phyloP scores from a whole-genome alignment of 2,797 vertebrate genomes.

The Sebastolobus altivelis region DNA sequence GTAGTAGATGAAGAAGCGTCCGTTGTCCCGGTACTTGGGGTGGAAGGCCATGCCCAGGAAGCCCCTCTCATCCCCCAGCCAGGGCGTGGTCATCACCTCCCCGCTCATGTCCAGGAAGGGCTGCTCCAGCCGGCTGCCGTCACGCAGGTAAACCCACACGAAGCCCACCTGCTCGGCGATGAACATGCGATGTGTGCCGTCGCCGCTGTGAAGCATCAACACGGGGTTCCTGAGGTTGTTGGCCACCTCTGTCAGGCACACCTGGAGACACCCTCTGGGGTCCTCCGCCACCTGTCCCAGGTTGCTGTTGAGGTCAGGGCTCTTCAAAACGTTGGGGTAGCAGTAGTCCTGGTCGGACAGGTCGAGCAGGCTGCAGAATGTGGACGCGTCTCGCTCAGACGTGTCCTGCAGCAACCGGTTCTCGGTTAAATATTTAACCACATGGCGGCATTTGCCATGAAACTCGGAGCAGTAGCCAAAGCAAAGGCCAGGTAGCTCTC shows the following conservation, averaged over 20 bases:
- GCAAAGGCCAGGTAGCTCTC: constrained; percentile 88
- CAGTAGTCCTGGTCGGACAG: constrained; percentile 89
- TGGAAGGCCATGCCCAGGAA: constrained; percentile 92
- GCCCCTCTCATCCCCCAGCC: constrained; percentile 90
- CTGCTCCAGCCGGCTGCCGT: constrained; percentile 86
- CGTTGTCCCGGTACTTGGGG: constrained; percentile 83
- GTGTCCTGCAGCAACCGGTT: constrained; percentile 77
- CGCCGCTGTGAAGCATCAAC: constrained; percentile 86
- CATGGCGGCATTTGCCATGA: constrained; percentile 81
- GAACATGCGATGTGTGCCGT: constrained; percentile 87
- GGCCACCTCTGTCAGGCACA: constrained; percentile 89
- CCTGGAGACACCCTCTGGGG: constrained; percentile 86
- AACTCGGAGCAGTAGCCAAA: constrained; percentile 86
- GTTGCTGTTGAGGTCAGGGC: constrained; percentile 78
- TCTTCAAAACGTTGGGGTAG: constrained; percentile 87
- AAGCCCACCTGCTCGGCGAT: constrained; percentile 89
- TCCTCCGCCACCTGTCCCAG: constrained; percentile 83
- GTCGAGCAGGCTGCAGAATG: constrained; percentile 85
- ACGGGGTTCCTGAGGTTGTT: constrained; percentile 88
- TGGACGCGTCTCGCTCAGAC: constrained; percentile 59
- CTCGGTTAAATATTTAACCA: constrained; percentile 81
- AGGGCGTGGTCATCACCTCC: constrained; percentile 84
- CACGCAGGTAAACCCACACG: constrained; percentile 87
- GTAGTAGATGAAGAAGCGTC: constrained; percentile 91
- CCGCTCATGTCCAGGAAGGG: constrained; percentile 90